These are phyloP conservation scores for Pseudochromis fuscus DNA, from an alignment of 2,797 vertebrate genomes.

Conservation along the genomic window DNA sequence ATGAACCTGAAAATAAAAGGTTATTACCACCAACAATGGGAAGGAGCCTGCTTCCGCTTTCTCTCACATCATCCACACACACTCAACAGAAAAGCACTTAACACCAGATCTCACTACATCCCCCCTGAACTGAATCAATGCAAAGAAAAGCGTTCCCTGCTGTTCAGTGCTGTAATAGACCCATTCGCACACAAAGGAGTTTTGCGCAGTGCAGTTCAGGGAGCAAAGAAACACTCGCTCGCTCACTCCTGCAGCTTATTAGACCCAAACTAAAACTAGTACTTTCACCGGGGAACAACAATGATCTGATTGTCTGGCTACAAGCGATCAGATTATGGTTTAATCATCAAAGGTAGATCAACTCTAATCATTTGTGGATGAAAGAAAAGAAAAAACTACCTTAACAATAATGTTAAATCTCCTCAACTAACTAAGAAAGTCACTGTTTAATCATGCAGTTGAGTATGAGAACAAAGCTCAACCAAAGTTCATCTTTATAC, in stretches of 20 bases:
- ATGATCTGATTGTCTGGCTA: no score
- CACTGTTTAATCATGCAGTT: neutral
- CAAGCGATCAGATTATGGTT: no score
- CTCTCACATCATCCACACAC: slow-evolving; percentile 9
- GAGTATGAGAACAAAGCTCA: neutral
- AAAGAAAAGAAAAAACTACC: neutral
- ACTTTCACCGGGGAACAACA: no score
- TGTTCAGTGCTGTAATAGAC: slow-evolving; percentile 30
- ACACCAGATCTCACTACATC: slow-evolving; percentile 33
- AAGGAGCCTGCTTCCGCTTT: slow-evolving; percentile 69
- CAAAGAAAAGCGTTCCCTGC: slow-evolving; percentile 27
- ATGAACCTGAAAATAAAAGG: slow-evolving; percentile 57
- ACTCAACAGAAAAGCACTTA: slow-evolving; percentile 29
- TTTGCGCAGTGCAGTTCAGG: slow-evolving; percentile 30
- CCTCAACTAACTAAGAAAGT: neutral
- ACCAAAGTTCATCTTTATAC: neutral
- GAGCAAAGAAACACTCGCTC: slow-evolving; percentile 14
- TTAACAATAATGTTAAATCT: neutral
- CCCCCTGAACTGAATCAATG: slow-evolving; percentile 42
- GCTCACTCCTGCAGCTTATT: neutral
- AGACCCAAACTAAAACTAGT: neutral
- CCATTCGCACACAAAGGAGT: slow-evolving; percentile 10
- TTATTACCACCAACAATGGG: slow-evolving; percentile 65
- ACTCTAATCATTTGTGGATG: neutral
- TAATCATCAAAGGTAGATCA: no score